These are phyloP conservation scores for Ibidorhyncha struthersii DNA, from an alignment of 2,113 vertebrate species.

Conservation along the genomic window DNA sequence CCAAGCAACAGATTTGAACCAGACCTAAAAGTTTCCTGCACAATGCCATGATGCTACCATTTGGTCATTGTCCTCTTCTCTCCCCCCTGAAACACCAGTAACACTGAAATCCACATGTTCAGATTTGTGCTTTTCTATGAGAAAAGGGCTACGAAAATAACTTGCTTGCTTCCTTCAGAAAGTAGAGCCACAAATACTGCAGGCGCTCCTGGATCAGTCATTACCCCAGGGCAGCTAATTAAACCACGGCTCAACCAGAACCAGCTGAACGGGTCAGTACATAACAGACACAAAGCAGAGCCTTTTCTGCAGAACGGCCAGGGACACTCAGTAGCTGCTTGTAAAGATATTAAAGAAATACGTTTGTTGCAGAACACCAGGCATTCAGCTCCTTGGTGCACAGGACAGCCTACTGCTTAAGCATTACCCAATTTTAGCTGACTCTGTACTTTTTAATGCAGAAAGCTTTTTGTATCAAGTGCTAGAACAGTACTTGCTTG, in stretches of 20 bases:
- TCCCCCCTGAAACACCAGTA: not conserved
- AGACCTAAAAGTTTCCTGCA: not conserved
- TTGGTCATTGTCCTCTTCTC: not conserved
- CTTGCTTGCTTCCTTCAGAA: not conserved
- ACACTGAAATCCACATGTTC: not conserved
- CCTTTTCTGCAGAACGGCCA: not conserved
- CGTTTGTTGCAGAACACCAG: not conserved
- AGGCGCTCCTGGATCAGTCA: not conserved
- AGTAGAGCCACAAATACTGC: not conserved
- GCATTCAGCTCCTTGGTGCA: not conserved
- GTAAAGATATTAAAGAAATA: not conserved
- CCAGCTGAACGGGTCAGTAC: not conserved
- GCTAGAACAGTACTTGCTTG: not conserved
- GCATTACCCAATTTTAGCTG: not conserved
- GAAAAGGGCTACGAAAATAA: not conserved
- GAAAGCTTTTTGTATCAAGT: not conserved
- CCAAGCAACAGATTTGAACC: not conserved
- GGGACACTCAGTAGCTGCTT: not conserved
- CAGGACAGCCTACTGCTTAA: not conserved
- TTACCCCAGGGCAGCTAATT: accelerated
- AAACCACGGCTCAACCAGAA: not conserved
- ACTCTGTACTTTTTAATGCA: not conserved
- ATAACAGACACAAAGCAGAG: not conserved
- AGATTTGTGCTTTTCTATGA: not conserved
- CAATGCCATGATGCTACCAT: not conserved